phyloP scores from a whole-genome alignment of 2,113 vertebrate genomes.

The Marmota flaviventris region DNA sequence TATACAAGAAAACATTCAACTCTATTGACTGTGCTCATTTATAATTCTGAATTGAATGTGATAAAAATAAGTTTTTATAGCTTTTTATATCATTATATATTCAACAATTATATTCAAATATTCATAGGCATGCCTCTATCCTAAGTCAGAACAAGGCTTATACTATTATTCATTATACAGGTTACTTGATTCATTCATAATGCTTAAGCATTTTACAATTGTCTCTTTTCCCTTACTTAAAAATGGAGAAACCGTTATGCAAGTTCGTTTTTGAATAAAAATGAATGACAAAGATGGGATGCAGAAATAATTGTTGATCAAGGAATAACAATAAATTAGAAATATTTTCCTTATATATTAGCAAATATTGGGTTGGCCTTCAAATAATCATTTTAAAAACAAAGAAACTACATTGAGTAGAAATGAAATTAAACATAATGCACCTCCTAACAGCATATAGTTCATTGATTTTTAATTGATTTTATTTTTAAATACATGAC shows the following conservation, averaged over 20 bases:
- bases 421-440: background rate
- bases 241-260: background rate
- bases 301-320: background rate
- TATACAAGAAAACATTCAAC: background rate
- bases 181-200: background rate
- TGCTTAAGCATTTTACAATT: background rate
- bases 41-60: background rate
- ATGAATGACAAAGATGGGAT: background rate
- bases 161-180: background rate
- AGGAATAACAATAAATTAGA: background rate
- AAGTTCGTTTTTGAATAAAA: background rate
- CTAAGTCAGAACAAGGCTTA: background rate
- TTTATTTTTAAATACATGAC: no score
- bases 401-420: background rate
- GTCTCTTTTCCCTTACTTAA: background rate
- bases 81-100: background rate
- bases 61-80: background rate
- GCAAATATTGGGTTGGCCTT: background rate
- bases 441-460: background rate
- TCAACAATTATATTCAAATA: background rate
- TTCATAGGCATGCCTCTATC: background rate
- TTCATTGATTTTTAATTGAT: background rate
- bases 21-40: background rate
- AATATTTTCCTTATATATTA: background rate
- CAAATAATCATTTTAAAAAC: background rate